Percentiles rank a stretch among this genome's conserved stretches.
Conservation (phyloP, 2,113 vertebrate genomes). For the Phylloscopus trochiloides region DNA sequence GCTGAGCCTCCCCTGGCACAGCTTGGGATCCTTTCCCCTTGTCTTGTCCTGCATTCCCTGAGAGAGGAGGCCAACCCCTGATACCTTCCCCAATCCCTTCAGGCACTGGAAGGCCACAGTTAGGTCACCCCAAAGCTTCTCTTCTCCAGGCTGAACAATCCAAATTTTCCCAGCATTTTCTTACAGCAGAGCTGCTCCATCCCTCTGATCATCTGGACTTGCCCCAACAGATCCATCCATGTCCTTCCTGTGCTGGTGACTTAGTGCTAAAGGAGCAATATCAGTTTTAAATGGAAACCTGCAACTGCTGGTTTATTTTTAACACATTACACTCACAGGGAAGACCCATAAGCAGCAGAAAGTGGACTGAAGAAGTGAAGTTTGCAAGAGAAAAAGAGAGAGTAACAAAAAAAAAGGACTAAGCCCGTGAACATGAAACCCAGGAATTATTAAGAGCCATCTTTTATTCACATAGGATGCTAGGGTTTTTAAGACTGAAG, state of each 20-base stretch:
- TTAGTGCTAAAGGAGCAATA: not conserved
- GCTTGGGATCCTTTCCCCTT: fast-evolving
- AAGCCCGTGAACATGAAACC: not conserved
- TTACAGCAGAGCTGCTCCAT: not conserved
- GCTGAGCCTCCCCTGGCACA: not conserved
- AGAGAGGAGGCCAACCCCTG: fast-evolving
- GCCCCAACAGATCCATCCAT: not conserved
- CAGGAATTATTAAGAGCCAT: not conserved
- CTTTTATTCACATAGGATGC: not conserved
- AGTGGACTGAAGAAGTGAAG: not conserved
- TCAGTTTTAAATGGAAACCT: not conserved
- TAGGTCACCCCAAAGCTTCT: not conserved
- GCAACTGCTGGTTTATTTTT: not conserved
- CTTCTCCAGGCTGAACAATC: not conserved
- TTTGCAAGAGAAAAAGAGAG: not conserved
- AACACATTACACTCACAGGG: not conserved
- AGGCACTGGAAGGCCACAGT: not conserved
- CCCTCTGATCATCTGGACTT: not conserved
- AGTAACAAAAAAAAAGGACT: not conserved
- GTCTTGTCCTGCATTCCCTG: not conserved
- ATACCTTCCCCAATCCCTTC: not conserved
- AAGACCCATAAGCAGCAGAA: not conserved
- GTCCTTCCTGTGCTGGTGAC: not conserved
- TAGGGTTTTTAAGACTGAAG: not conserved
- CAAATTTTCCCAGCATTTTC: not conserved